Percentiles rank a stretch among this genome's conserved stretches.
These are phyloP conservation scores for Macquaria ambigua DNA, from an alignment of 2,113 vertebrate genomes.

Conservation along the genomic window DNA sequence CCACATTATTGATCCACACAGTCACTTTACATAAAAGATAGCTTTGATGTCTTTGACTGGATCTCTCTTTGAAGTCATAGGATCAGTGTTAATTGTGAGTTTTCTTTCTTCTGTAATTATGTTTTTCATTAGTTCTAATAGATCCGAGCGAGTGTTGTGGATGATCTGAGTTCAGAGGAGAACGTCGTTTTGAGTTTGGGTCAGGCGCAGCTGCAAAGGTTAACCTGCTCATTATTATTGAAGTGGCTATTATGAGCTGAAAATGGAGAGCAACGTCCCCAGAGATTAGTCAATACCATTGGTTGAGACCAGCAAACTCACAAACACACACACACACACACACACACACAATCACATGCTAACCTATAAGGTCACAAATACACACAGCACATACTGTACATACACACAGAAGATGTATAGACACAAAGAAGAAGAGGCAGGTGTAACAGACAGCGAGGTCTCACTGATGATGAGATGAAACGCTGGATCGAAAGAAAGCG, in stretches of 20 bases:
- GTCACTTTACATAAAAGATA: neutral
- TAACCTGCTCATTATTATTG: slow-evolving; percentile 51
- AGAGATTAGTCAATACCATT: slow-evolving; percentile 3
- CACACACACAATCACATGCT: neutral
- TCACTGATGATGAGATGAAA: slow-evolving; percentile 22
- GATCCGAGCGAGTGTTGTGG: neutral
- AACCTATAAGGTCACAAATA: neutral
- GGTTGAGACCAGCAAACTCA: neutral
- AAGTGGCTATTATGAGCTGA: slow-evolving; percentile 46
- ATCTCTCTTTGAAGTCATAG: neutral
- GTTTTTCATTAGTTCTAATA: slow-evolving; percentile 8
- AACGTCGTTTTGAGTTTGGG: neutral
- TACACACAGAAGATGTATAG: neutral
- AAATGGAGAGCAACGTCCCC: slow-evolving; percentile 18
- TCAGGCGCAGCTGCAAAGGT: slow-evolving; percentile 36
- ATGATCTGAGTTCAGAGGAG: neutral
- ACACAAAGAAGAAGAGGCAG: neutral
- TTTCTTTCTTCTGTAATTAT: neutral
- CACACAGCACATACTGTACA: neutral
- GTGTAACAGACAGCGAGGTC: neutral
- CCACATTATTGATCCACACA: neutral
- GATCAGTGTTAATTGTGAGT: neutral
- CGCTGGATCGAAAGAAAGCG: slow-evolving; percentile 43
- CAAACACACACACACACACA: neutral
- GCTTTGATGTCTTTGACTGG: neutral